Base-by-base conservation (phyloP, 2,113 vertebrate genomes). In the Fukomys damarensis region DNA sequence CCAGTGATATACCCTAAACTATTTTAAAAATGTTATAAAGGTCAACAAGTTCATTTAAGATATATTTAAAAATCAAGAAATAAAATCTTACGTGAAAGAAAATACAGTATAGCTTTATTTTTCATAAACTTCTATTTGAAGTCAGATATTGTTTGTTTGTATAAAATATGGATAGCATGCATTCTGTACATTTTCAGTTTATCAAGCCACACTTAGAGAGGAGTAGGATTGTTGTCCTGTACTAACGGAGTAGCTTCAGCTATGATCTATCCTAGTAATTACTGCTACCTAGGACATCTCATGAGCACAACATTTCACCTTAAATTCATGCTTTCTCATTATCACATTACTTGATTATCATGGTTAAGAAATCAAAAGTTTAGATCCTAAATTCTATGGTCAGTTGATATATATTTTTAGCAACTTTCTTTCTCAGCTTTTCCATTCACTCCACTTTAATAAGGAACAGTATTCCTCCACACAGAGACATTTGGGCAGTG, bases 401-500 rank as follows among this genome's bases (percentile, higher is more conserved):
- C 7, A 41, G 3, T 92, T 54, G 26, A 54, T 68, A 7, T 32
- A 46, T 4, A 88, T 19, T 52, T 82, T 94, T 46, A 83, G 4
- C n/a, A 58, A 46, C n/a, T 43, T 76, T 93, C 20, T 93, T 38
- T 59, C 20, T 87, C 24, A 63, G 30, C 7, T 46, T 84, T 95
- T 89, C 43, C 66, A 17, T 77, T 24, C 6, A 63, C 1, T 95
- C 16, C 80, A 46, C 5, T 61, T 96, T 82, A 77, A 32, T 63
- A 93, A n/a, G 9, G 35, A 89, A 20, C 2, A 86, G 32, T 24
- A 63, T 77, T 96, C 68, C 5, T 89, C 11, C 24, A 49, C 24
- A 54, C 26, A 49, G 68, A 61, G 19, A 32, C 52, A 49, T 95
- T 92, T 94, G 72, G 54, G 32, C 85, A 89, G 74, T 68, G 94